Evolutionary conservation across 2,797 vertebrate genomes (phyloP).

Genomic region (Pseudochirops cupreus): DNA sequence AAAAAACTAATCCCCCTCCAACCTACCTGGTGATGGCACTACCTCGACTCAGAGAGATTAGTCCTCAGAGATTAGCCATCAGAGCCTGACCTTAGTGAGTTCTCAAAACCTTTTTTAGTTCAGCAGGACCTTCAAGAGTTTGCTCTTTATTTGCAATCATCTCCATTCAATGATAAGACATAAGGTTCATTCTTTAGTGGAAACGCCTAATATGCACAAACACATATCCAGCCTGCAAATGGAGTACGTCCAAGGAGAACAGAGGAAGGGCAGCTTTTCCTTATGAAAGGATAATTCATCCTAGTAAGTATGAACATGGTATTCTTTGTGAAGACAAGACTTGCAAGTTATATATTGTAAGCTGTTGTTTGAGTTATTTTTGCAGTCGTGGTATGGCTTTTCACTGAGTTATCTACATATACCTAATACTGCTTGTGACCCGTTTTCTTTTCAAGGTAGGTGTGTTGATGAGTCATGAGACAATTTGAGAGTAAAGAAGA

Average conservation of each 20-base stretch:
- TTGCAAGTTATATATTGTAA: background rate
- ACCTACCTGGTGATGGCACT: background rate
- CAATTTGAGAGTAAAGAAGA: background rate
- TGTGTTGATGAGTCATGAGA: background rate
- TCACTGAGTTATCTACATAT: background rate
- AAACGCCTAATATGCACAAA: background rate
- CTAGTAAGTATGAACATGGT: background rate
- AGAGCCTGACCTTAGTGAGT: background rate
- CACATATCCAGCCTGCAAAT: background rate
- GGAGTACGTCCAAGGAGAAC: background rate
- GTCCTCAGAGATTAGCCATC: background rate
- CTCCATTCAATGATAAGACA: background rate
- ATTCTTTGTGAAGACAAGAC: background rate
- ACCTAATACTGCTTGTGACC: background rate
- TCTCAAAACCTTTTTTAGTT: background rate
- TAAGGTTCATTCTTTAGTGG: background rate
- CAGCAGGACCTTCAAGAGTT: background rate
- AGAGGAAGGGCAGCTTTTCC: background rate
- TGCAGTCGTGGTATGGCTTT: background rate
- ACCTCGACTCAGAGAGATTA: background rate
- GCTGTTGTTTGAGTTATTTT: background rate
- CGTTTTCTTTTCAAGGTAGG: background rate
- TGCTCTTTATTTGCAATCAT: background rate
- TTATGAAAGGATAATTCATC: background rate
- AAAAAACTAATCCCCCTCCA: background rate